A percentile compares a stretch with the other conserved stretches of the same genome.
These are phyloP conservation scores for Geotrypetes seraphini DNA, from an alignment of 2,797 vertebrate genomes.

Conservation along the genomic window DNA sequence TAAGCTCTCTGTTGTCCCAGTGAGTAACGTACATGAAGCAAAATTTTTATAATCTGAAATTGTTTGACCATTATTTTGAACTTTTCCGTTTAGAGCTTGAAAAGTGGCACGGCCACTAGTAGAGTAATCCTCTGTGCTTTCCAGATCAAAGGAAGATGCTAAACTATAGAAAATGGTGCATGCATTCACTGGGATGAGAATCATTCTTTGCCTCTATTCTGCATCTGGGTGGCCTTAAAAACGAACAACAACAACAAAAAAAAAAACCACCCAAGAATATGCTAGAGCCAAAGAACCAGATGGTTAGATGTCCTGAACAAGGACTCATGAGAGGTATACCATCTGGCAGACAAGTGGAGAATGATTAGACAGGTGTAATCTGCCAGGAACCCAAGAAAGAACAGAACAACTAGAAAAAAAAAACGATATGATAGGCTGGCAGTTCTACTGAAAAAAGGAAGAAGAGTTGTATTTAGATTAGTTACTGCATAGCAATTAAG, in stretches of 20 bases:
- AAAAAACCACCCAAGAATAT: too few relatives aligned
- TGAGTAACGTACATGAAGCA: neutral
- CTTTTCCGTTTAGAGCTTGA: neutral
- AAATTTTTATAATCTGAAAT: neutral
- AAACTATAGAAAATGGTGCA: too few relatives aligned
- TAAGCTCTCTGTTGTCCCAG: neutral
- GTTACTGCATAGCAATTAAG: too few relatives aligned
- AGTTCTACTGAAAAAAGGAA: too few relatives aligned
- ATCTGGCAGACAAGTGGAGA: constrained; percentile 17
- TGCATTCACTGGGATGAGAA: constrained; percentile 16
- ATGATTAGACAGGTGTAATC: constrained; percentile 1
- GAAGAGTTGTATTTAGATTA: too few relatives aligned
- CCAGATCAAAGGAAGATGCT: constrained; percentile 1
- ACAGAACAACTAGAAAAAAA: too few relatives aligned
- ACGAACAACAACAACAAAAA: too few relatives aligned
- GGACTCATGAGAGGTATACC: constrained; percentile 19
- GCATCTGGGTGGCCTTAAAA: constrained; percentile 21
- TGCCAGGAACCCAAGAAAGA: neutral
- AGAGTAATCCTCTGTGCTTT: neutral
- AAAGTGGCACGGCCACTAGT: constrained; percentile 4
- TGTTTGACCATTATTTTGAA: neutral
- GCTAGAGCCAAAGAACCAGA: constrained; percentile 27
- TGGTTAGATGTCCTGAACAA: constrained; percentile 12
- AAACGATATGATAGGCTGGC: too few relatives aligned
- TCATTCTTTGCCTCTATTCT: constrained; percentile 13